Evolutionary conservation across 2,888 invertebrate genomes (phyloP).

Genomic region (Epinotia bilunana): DNA sequence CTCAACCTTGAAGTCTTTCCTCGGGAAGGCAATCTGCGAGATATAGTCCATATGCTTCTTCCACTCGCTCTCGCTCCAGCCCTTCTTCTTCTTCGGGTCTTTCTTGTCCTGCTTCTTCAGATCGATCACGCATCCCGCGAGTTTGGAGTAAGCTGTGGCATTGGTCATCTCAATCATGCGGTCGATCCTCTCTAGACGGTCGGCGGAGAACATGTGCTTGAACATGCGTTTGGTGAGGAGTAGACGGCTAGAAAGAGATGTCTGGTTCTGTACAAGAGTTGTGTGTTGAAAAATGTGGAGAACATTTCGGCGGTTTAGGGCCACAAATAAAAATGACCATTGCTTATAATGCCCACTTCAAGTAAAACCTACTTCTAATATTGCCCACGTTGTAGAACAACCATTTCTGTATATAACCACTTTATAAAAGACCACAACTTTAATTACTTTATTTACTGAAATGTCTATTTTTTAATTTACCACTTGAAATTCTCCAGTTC

Average conservation of each 20-base stretch:
- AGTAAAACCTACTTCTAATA: constrained; percentile 8
- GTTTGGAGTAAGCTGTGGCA: constrained; percentile 69
- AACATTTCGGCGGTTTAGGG: constrained; percentile 12
- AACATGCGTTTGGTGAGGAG: constrained; percentile 64
- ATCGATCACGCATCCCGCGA: constrained; percentile 71
- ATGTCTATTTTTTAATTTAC: too few species aligned
- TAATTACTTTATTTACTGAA: too few species aligned
- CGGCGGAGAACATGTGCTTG: constrained; percentile 62
- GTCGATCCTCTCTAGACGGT: constrained; percentile 68
- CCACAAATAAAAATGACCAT: constrained; percentile 19
- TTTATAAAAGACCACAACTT: constrained; percentile 7
- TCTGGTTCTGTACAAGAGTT: too few species aligned
- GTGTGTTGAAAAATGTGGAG: too few species aligned
- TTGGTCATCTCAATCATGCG: constrained; percentile 73
- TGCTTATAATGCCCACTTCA: neutral
- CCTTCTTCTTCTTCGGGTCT: constrained; percentile 65
- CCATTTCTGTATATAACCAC: constrained; percentile 23
- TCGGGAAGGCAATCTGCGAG: constrained; percentile 67
- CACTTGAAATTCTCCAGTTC: too few species aligned
- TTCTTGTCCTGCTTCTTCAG: constrained; percentile 58
- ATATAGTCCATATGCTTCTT: constrained; percentile 80
- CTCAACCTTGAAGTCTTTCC: constrained; percentile 57
- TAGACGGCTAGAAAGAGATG: constrained; percentile 64
- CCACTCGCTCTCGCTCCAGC: constrained; percentile 75
- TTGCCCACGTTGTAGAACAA: constrained; percentile 8